These are phyloP conservation scores for Chrysaora quinquecirrha DNA, from an alignment of 30 jellyfish, hydroid and myxozoan species.

Conservation along the genomic window DNA sequence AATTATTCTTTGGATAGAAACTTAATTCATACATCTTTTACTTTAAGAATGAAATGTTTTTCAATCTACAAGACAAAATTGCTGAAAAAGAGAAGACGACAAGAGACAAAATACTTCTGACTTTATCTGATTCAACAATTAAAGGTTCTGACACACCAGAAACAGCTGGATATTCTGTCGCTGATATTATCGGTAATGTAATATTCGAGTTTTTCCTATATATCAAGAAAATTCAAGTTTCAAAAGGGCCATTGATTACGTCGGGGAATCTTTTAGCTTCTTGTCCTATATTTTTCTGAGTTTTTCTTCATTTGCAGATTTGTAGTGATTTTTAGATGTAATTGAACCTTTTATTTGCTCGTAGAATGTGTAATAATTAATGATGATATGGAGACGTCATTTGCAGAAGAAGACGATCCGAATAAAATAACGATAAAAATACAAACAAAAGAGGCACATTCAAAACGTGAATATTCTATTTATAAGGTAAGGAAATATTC, in stretches of 20 bases:
- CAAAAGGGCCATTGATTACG: too few relatives aligned
- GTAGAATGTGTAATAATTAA: conserved; percentile 59
- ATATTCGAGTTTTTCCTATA: too few relatives aligned
- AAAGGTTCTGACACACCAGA: conserved; percentile 50
- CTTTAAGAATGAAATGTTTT: conserved; percentile 39
- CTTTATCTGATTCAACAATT: conserved; percentile 15
- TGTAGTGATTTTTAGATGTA: too few relatives aligned
- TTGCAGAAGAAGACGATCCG: conserved; percentile 8
- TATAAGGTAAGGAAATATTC: conserved; percentile 61
- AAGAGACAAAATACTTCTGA: conserved; percentile 31
- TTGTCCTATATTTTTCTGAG: too few relatives aligned
- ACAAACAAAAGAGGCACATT: conserved; percentile 53
- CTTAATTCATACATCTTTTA: background rate
- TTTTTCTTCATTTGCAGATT: too few relatives aligned
- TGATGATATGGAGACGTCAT: background rate
- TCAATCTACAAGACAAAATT: conserved; percentile 13
- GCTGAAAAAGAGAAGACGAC: conserved; percentile 37
- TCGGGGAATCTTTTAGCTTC: too few relatives aligned
- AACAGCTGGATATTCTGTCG: conserved; percentile 28
- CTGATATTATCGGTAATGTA: conserved; percentile 62
- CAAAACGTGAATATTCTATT: conserved; percentile 36
- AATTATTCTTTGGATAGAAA: too few relatives aligned
- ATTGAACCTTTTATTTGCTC: too few relatives aligned
- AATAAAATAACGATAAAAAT: conserved; percentile 18
- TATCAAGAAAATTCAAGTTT: too few relatives aligned